phyloP scores from a whole-genome alignment of 1,140 invertebrate genomes.

The Sesamia nonagrioides region DNA sequence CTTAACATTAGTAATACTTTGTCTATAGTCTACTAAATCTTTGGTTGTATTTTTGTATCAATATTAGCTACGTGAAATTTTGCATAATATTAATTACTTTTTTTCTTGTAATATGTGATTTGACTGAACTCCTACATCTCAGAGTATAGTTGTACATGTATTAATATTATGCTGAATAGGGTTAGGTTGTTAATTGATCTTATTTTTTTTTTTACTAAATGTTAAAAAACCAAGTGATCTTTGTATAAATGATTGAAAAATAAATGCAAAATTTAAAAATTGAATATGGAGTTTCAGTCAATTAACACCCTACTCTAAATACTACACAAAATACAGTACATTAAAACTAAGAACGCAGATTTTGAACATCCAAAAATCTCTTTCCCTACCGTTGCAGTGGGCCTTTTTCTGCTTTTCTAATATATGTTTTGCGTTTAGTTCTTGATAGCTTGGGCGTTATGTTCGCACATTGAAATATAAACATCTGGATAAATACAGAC shows the following conservation, averaged over 20 bases:
- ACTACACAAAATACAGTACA: slow-evolving; percentile 22
- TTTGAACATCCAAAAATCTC: slow-evolving; percentile 50
- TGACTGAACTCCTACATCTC: slow-evolving; percentile 83
- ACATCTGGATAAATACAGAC: slow-evolving; percentile 10
- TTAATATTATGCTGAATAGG: slow-evolving; percentile 81
- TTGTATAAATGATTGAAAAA: slow-evolving; percentile 85
- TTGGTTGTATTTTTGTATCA: slow-evolving; percentile 68
- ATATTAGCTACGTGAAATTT: slow-evolving; percentile 51
- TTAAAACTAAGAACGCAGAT: slow-evolving; percentile 2
- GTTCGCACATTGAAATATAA: slow-evolving; percentile 14
- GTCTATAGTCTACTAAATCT: slow-evolving; percentile 53
- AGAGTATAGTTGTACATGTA: slow-evolving; percentile 70
- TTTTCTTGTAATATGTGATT: slow-evolving; percentile 67
- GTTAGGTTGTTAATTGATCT: slow-evolving; percentile 86
- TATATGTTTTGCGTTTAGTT: slow-evolving; percentile 71
- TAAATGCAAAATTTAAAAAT: slow-evolving; percentile 84
- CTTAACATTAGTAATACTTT: slow-evolving; percentile 58
- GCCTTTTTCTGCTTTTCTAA: slow-evolving; percentile 73
- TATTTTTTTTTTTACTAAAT: slow-evolving; percentile 79
- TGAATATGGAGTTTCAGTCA: slow-evolving; percentile 86
- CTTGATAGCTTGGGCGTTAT: slow-evolving; percentile 49
- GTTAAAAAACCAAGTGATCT: slow-evolving; percentile 79
- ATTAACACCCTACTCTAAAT: slow-evolving; percentile 86
- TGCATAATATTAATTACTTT: slow-evolving; percentile 61
- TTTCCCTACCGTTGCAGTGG: slow-evolving; percentile 52